Conservation (phyloP, 2,888 invertebrate species). For the Heteromyza rotundicornis region DNA sequence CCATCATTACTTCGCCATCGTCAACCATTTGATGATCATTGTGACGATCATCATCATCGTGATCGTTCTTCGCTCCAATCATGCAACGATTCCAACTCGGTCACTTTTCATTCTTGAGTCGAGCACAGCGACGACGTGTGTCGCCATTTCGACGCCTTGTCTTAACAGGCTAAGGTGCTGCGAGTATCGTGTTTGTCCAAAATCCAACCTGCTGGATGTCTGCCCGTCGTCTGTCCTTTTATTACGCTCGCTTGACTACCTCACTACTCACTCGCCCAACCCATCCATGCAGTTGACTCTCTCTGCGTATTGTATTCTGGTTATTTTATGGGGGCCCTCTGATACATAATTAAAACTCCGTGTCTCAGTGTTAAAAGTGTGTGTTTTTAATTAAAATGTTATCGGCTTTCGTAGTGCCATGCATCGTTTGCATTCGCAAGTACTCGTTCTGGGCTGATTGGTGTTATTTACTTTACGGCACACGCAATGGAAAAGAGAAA, state of each 20-base stretch:
- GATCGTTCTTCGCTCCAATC: conserved; percentile 19
- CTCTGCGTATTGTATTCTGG: too few species aligned
- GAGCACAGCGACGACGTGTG: conserved; percentile 31
- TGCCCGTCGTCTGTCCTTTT: conserved; percentile 16
- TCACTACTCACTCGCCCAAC: conserved; percentile 11
- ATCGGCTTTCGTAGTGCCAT: conserved; percentile 30
- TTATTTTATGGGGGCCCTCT: background rate
- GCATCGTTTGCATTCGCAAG: conserved; percentile 17
- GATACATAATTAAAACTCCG: conserved; percentile 17
- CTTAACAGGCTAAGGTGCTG: too few species aligned
- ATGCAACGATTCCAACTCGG: conserved; percentile 10
- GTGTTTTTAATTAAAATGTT: conserved; percentile 40
- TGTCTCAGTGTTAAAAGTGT: conserved; percentile 35
- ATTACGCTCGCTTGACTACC: conserved; percentile 21
- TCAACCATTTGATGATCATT: too few species aligned
- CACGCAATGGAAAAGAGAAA: background rate
- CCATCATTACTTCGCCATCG: too few species aligned
- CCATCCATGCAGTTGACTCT: too few species aligned
- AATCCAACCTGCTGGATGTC: too few species aligned
- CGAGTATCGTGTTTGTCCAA: too few species aligned
- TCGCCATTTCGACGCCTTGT: conserved; percentile 42
- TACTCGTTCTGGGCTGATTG: background rate
- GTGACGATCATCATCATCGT: conserved; percentile 8
- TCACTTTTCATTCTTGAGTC: conserved; percentile 22
- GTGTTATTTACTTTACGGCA: too few species aligned